Base-by-base conservation (phyloP, 2,888 invertebrate genomes). In the Lepidocyrtoides sp. region DNA sequence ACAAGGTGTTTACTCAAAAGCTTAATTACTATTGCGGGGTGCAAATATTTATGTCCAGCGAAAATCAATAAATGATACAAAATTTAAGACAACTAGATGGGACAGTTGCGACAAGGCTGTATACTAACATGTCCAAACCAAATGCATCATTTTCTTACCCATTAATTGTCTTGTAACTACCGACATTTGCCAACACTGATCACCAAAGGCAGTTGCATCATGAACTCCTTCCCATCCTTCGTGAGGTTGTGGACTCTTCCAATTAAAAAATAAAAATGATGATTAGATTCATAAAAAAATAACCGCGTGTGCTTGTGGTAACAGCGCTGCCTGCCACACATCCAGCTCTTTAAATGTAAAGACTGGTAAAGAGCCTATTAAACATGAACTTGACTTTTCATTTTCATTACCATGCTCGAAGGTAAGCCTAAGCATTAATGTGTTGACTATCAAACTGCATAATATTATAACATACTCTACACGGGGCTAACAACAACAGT, bases 131-230 rank as follows among this genome's bases (percentile, higher is more conserved):
- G n/a, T n/a, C n/a, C n/a, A n/a, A n/a, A n/a, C n/a, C n/a, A n/a
- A n/a, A n/a, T n/a, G n/a, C n/a, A n/a, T n/a, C n/a, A n/a, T 79
- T 51, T 93, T 92, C 63, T 77, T 72, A 5, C 93, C 93, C 66
- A 88, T 79, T 32, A 91, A 29, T 66, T 85, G 87, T 60, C 89
- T 82, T 12, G 93, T 91, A 20, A 92, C 90, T 2, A 92, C 57
- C 26, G 85, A 87, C 83, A 92, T 92, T 83, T 93, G 93, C 69
- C 91, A 81, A 51, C 93, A 93, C 82, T 92, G 87, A 14, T 86
- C 20, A 14, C 87, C 87, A 69, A 92, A 92, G 26, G 89, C 36
- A 41, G 92, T 93, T 10, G 92, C 93, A 87, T 92, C 92, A 66
- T 72, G 77, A 20, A 92, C 63, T 36, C 92, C 92, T 66, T 89